Evolutionary conservation across 2,888 invertebrate genomes (phyloP).

Genomic region (Parasteatoda lunata): DNA sequence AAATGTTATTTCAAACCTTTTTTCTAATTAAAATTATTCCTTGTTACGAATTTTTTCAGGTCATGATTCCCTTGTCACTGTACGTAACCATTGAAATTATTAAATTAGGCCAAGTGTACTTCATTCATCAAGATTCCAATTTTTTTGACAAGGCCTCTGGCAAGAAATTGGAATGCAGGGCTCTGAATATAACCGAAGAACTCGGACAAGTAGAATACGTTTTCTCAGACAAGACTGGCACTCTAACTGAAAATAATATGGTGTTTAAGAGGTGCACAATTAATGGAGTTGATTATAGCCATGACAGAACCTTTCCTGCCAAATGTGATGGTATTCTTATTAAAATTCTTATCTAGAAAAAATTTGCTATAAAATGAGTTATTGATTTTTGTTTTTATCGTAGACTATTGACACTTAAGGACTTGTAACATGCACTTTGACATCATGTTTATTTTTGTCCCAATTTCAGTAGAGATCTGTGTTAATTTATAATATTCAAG

Average conservation of each 20-base stretch:
- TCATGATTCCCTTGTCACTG: slow-evolving; percentile 96
- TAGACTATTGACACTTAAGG: too few relatives aligned
- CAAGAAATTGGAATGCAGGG: slow-evolving; percentile 90
- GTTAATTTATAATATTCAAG: too few relatives aligned
- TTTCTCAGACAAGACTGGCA: slow-evolving; percentile 98
- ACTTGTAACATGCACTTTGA: too few relatives aligned
- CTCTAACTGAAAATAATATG: slow-evolving; percentile 98
- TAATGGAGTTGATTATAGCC: slow-evolving; percentile 91
- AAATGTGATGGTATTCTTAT: slow-evolving; percentile 12
- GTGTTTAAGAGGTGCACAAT: slow-evolving; percentile 93
- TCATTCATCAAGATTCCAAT: slow-evolving; percentile 91
- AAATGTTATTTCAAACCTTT: too few relatives aligned
- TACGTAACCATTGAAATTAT: slow-evolving; percentile 98
- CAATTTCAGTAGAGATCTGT: too few relatives aligned
- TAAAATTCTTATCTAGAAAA: not conserved
- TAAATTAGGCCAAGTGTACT: slow-evolving; percentile 95
- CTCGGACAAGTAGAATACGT: slow-evolving; percentile 95
- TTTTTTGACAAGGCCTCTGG: slow-evolving; percentile 89
- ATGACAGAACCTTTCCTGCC: slow-evolving; percentile 79
- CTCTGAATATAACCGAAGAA: slow-evolving; percentile 97
- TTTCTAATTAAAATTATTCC: too few relatives aligned
- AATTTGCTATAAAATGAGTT: too few relatives aligned
- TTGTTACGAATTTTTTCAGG: slow-evolving; percentile 76
- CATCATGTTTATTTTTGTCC: too few relatives aligned
- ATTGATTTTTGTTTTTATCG: too few relatives aligned